Evolutionary conservation across 2,888 invertebrate genomes (phyloP).

Genomic region (Bugula neritina): DNA sequence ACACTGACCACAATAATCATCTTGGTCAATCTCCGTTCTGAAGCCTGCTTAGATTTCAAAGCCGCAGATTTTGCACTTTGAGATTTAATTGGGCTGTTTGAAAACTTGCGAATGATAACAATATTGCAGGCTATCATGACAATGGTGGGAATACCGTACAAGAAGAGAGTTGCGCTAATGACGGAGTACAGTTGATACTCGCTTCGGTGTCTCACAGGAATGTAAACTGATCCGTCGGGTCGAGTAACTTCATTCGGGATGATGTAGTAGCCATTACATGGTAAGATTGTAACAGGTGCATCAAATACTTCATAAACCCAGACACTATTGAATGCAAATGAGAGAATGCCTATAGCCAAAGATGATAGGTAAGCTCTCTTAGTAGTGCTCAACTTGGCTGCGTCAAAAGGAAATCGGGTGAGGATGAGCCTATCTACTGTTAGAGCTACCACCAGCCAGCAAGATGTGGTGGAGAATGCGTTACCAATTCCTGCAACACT

Average conservation of each 20-base stretch:
- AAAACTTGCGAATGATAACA: background rate
- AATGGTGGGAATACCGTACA: background rate
- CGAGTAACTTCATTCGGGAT: background rate
- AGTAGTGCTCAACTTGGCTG: background rate
- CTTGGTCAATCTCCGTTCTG: background rate
- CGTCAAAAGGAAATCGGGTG: background rate
- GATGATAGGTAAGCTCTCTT: background rate
- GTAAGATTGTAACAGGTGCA: background rate
- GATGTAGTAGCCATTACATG: background rate
- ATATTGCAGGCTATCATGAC: conserved; percentile 1
- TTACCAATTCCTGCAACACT: background rate
- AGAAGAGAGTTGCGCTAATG: background rate
- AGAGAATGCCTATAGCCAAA: background rate
- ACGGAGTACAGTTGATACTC: background rate
- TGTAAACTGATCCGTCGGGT: background rate
- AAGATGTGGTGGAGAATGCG: background rate
- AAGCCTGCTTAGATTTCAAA: background rate
- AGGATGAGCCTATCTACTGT: background rate
- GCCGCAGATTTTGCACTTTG: background rate
- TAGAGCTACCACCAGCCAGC: background rate
- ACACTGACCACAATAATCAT: background rate
- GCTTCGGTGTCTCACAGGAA: background rate
- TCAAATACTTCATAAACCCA: background rate
- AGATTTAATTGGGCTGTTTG: background rate
- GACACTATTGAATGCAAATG: background rate